phyloP scores from a whole-genome alignment of 2,797 vertebrate species.

The Centropyge bicolor region DNA sequence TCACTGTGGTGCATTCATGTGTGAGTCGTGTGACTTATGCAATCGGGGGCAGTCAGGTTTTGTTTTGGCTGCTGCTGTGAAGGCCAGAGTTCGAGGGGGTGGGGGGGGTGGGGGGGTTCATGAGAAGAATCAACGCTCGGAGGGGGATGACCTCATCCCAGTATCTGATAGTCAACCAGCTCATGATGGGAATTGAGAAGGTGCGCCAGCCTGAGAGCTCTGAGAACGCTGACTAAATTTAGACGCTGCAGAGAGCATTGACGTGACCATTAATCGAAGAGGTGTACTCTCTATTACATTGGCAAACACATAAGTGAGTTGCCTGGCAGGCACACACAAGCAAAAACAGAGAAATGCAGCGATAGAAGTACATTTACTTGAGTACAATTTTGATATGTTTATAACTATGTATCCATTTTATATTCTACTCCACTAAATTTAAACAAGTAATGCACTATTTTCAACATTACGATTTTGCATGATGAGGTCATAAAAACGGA shows the following conservation, averaged over 20 bases:
- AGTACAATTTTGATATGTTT: not conserved
- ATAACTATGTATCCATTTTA: not conserved
- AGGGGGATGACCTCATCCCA: constrained; percentile 23
- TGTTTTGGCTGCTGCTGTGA: constrained; percentile 62
- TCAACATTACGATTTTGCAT: no score
- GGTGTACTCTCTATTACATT: constrained; percentile 10
- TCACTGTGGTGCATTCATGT: constrained; percentile 34
- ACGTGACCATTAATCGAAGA: constrained; percentile 38
- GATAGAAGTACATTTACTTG: no score
- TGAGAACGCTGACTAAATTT: constrained; percentile 53
- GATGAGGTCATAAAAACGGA: not conserved
- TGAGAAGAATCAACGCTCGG: constrained; percentile 17
- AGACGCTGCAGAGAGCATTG: constrained; percentile 38
- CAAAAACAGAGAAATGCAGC: no score
- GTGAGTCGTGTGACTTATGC: constrained; percentile 58
- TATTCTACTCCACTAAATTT: not conserved
- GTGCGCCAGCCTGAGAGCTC: constrained; percentile 5
- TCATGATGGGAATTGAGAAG: constrained; percentile 49
- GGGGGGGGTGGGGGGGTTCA: constrained; percentile 19
- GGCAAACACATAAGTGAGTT: constrained; percentile 2
- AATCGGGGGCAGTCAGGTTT: constrained; percentile 54
- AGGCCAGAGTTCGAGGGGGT: constrained; percentile 52
- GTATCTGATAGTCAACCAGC: constrained; percentile 34
- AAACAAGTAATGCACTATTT: not conserved
- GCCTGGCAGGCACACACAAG: not conserved